Percentiles rank a stretch among this genome's conserved stretches.
These are phyloP conservation scores for Drosophila saltans DNA, from an alignment of 1,140 invertebrate species.

Conservation along the genomic window DNA sequence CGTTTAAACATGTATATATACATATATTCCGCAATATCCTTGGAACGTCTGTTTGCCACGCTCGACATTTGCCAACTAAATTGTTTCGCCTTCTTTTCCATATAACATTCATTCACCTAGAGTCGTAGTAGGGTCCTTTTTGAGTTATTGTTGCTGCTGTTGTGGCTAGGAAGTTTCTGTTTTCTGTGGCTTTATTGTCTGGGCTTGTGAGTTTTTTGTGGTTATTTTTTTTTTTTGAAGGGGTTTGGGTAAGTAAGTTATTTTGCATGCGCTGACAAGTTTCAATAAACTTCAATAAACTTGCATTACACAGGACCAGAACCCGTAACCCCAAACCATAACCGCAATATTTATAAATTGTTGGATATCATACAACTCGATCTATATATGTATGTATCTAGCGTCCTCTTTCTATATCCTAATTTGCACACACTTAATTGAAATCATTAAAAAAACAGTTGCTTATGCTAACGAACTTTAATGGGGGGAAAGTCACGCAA, in stretches of 20 bases:
- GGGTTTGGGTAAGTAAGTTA: constrained; percentile 21
- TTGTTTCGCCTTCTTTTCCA: constrained; percentile 38
- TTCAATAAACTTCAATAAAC: constrained; percentile 78
- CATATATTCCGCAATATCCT: constrained; percentile 8
- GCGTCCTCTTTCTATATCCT: not conserved
- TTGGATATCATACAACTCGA: not conserved
- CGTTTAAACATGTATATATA: not conserved
- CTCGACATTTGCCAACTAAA: constrained; percentile 61
- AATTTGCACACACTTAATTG: constrained; percentile 58
- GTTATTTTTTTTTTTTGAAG: not conserved
- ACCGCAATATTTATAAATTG: not conserved
- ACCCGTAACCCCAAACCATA: not conserved
- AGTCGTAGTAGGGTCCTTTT: constrained; percentile 8
- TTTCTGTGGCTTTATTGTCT: constrained; percentile 28
- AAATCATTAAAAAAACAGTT: constrained; percentile 38
- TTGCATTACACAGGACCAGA: constrained; percentile 65
- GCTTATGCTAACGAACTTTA: constrained; percentile 24
- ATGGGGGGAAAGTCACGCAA: constrained; percentile 54
- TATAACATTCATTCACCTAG: constrained; percentile 16
- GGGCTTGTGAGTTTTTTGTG: constrained; percentile 11
- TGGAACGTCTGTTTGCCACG: constrained; percentile 40
- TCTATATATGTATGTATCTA: not conserved
- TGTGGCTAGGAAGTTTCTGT: constrained; percentile 4
- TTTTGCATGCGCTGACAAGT: constrained; percentile 76
- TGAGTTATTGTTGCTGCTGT: constrained; percentile 15